Evolutionary conservation across 2,888 invertebrate genomes (phyloP), one percentile per base, ranked within the genome.

Genomic region (Chymomyza fuscimana): DNA sequence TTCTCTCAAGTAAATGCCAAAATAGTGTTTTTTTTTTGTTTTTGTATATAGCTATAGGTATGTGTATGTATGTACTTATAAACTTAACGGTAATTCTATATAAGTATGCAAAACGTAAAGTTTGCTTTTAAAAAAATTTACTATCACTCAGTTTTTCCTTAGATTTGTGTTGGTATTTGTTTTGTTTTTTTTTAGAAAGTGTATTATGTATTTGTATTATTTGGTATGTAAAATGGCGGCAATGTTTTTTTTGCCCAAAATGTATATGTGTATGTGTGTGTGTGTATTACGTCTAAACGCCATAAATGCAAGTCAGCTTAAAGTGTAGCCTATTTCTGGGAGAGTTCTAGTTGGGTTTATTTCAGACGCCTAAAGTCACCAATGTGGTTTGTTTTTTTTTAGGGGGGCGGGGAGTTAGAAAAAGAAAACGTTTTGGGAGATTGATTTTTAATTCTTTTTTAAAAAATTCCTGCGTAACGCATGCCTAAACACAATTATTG

Each of bases 1-100:
- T 80, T 77, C 74, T 79, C 86, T 86, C 86, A 86, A 87, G 80
- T 86, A 87, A 86, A 86, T 87, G 87, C 87, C 86, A 87, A 86
- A 76, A 79, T 25, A 76, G 61, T 72, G 19, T 46, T 67, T 50
- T 52, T 67, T n/a, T 46, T 67, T n/a, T 64, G 22, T 59, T 25
- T 63, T 10, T 56, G 36, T 74, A 25, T 25, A 25, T 25, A 25
- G 25, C 25, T 25, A 25, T 25, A 25, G 25, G 59, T 76, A 63
- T 36, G 46, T 70, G 56, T 70, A 40, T 71, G 50, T 69, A 59
- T 68, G 62, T 71, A 65, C 64, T 65, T 70, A 77, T 77, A 63
- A 82, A 81, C 76, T 86, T 83, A 85, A 74, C 36, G 67, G 67
- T 83, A 81, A 71, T 69, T 74, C 74, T 86, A 80, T 81, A 78